These are phyloP conservation scores for Lissonota sp. DNA, from an alignment of 2,888 invertebrate species.

Conservation along the genomic window DNA sequence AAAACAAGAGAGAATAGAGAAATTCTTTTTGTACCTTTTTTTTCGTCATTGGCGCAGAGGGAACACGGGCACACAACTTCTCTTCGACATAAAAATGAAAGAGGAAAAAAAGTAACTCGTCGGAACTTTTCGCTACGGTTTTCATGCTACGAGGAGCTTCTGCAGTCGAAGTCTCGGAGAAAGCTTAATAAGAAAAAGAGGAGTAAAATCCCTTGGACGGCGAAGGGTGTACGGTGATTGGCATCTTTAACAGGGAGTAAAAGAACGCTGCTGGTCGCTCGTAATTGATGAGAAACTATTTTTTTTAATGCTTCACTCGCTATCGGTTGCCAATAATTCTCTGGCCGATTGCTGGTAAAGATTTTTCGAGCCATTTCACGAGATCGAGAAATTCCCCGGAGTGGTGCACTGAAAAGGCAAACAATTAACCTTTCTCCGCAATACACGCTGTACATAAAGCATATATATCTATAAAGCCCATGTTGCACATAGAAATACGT, in stretches of 20 bases:
- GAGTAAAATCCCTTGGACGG: conserved; percentile 15
- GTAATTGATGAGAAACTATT: conserved; percentile 2
- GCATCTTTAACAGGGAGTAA: neutral
- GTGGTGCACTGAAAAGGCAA: conserved; percentile 30
- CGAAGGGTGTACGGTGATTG: neutral
- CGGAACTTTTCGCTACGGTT: conserved; percentile 27
- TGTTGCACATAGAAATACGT: neutral
- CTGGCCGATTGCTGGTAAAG: neutral
- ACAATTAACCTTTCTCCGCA: conserved; percentile 55
- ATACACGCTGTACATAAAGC: conserved; percentile 5
- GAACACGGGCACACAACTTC: conserved; percentile 4
- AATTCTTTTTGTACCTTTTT: neutral
- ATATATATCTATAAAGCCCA: neutral
- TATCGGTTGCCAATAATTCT: conserved; percentile 12
- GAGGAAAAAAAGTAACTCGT: conserved; percentile 33
- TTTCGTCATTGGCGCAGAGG: neutral
- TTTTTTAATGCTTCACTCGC: neutral
- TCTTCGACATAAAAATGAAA: neutral
- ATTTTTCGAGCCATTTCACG: conserved; percentile 9
- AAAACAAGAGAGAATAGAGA: neutral
- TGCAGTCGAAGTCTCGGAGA: conserved; percentile 6
- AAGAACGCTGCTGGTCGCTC: neutral
- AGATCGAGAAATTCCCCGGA: conserved; percentile 5
- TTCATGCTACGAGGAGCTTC: conserved; percentile 18
- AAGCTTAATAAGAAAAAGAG: conserved; percentile 2